Evolutionary conservation across 2,888 invertebrate species (phyloP), one percentile per base, ranked within the genome.

Genomic region (Reticulitermes lucifugus): DNA sequence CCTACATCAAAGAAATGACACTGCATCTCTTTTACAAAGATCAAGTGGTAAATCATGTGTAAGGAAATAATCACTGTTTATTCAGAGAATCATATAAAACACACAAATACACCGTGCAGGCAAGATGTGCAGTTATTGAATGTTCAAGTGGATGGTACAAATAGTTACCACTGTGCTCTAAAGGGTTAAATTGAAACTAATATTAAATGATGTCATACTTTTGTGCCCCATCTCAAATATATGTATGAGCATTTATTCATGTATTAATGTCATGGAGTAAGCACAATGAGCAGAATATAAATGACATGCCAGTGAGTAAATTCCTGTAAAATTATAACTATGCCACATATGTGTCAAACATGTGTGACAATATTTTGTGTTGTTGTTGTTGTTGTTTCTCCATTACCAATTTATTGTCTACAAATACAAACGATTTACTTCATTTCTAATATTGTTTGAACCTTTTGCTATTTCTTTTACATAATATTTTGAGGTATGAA

Each of bases 331-430:
- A 65, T 65, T 65, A 65, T n/a, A 65, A 7, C 7, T 65, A 65
- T 12, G n/a, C n/a, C 65, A 65, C n/a, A 65, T 65, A 65, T n/a
- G 5, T 25, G 9, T 65, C 25, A 65, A 65, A n/a, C n/a, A 65
- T n/a, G n/a, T 12, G 25, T 7, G 25, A 65, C 25, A 65, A 25
- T 65, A 73, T 71, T 71, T 71, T 4, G 35, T 71, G 46, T 46
- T 46, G 12, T 46, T 46, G 73, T 29, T 29, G 25, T 71, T 29
- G 10, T 71, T 71, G 35, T 71, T 21, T 41, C 41, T 41, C 18
- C 73, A 41, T 73, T 73, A 41, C 73, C 65, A 25, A 73, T 7
- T 73, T 73, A 73, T 73, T 73, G 73, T 73, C 73, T 73, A 73
- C 2, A 73, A 18, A 73, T 41, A 73, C 41, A 41, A 25, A 65